Evolutionary conservation across 1,140 invertebrate genomes (phyloP), one percentile per base, ranked within the genome.

Genomic region (Drosophila baimaii): DNA sequence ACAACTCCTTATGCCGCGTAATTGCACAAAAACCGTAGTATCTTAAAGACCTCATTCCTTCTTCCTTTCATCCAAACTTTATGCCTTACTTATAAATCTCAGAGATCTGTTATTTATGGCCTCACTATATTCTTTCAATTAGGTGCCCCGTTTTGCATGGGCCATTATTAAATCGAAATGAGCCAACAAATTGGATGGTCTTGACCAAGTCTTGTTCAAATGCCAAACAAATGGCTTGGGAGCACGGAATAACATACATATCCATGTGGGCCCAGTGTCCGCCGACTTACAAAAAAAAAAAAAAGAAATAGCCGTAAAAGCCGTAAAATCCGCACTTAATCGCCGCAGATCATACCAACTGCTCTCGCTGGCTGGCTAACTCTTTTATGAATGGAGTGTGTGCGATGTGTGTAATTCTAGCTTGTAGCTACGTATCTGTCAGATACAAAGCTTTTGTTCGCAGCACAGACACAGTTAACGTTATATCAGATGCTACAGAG

Each of bases 381-480:
- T 65, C 43, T 75, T 73, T 80, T 80, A 70, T 81, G 79, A 81
- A 81, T 81, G 79, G 71, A 81, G 46, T 46, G 71, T 77, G 46
- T 46, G 58, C 58, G 51, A 58, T 76, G 77, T 83, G 59, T 64
- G 41, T 33, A 52, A 55, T 56, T 54, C 56, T 76, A 51, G 52
- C 62, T 69, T 52, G 31, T 47, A 23, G 64, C 57, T 69, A 31
- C 62, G 49, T 74, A 52, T 66, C 31, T 35, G 46, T 46, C 65
- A 17, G 46, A 33, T 31, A 49, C 43, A 63, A 33, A 44, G 51
- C 58, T 55, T 79, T 64, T 61, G 81, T 68, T 78, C 29, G 59
- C 49, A 33, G 56, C 70, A 15, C 49, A 85, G 75, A 69, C 79
- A 82, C 82, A 86, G 81, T 79, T 85, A 71, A 79, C 63, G 76